Evolutionary conservation across 2,113 vertebrate genomes (phyloP), one percentile per base, ranked within the genome.

Genomic region (Urocitellus parryii): DNA sequence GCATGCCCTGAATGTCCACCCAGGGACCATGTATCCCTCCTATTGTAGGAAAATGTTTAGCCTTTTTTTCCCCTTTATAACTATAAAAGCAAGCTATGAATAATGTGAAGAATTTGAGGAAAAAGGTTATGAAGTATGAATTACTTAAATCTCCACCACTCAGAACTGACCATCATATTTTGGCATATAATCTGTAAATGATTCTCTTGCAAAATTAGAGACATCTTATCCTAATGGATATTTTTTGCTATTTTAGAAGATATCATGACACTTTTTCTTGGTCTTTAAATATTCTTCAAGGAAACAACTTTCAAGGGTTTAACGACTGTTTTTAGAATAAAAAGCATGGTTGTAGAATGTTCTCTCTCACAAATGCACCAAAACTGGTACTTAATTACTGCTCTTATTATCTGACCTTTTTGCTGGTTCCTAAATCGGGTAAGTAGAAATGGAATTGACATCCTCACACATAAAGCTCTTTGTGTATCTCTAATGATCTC

Each of bases 151-250:
- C 18, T 78, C 42, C 0, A 56, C 34, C 18, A 34, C 27, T 56
- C 8, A 67, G 51, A 76, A 86, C 39, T 63, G 58, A 67, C 37
- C 20, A 63, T 63, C 70, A 16, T 80, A 76, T 48, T 84, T 67
- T 86, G 61, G 32, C 29, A n/a, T 37, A 4, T 83, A 67, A 29
- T 81, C 87, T 90, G 27, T 6, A 79, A 94, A 76, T 27, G 2
- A 94, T 56, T 89, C 4, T 76, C 24, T 88, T 79, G 27, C 4
- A 91, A 88, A 94, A 85, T 53, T 81, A 37, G 42, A 90, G 76
- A 94, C 42, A 65, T 27, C 7, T 24, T 16, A 34, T 51, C 13
- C 68, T 94, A 89, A 10, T 22, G 61, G 20, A 24, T 51, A 0
- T 72, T 58, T 48, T 42, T 88, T 79, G 42, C 70, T 22, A 78